A percentile compares a stretch with the other conserved stretches of the same genome.
phyloP scores from a whole-genome alignment of 2,113 vertebrate species.

The Mionectes macconnelli region DNA sequence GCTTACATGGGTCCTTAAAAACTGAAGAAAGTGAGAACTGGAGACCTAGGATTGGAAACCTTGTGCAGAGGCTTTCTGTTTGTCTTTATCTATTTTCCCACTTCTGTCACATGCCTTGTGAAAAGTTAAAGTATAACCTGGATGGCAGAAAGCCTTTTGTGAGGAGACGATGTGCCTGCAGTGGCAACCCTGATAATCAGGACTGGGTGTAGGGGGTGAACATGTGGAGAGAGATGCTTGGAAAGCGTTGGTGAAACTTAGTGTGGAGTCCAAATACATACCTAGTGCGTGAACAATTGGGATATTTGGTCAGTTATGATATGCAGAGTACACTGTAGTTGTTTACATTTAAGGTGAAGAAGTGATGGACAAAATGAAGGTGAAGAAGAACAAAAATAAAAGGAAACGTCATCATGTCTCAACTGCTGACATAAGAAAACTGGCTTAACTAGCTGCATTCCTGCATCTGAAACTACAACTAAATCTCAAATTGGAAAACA shows the following conservation, averaged over 20 bases:
- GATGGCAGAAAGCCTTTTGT: not conserved
- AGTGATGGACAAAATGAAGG: not conserved
- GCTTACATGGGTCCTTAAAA: not conserved
- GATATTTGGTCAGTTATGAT: not conserved
- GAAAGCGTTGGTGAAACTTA: not conserved
- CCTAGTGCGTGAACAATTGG: fast-evolving
- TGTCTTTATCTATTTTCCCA: not conserved
- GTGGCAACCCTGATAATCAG: not conserved
- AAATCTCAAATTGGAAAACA: not conserved
- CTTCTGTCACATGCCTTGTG: not conserved
- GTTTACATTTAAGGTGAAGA: not conserved
- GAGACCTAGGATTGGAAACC: not conserved
- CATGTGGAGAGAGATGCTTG: not conserved
- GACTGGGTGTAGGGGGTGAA: not conserved
- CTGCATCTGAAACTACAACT: not conserved
- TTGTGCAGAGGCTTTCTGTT: not conserved
- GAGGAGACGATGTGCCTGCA: not conserved
- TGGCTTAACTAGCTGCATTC: not conserved
- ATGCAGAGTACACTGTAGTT: not conserved
- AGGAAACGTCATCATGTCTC: fast-evolving
- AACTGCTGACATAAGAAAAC: not conserved
- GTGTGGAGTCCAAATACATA: not conserved
- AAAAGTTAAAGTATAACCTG: not conserved
- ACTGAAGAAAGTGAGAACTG: not conserved
- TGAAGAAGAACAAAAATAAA: not conserved